These are phyloP conservation scores for Glomeris marginata DNA, from an alignment of 2,888 invertebrate species.

Conservation along the genomic window DNA sequence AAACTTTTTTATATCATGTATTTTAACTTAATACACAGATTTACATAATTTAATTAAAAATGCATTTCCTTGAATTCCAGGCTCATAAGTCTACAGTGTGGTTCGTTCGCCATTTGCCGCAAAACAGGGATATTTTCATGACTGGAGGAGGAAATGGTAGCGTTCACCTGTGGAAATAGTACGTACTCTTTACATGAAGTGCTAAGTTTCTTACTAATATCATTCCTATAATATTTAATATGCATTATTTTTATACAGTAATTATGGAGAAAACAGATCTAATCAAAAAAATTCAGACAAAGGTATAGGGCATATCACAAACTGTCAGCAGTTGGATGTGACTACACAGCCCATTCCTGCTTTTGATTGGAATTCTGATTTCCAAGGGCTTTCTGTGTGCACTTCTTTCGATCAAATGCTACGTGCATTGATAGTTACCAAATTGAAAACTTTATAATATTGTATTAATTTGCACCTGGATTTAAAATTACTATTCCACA, in stretches of 20 bases:
- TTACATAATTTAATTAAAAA: no score
- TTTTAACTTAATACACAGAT: no score
- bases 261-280: constrained; percentile 32
- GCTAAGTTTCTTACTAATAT: constrained; percentile 1
- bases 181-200: constrained; percentile 28
- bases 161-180: constrained; percentile 93
- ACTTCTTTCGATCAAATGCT: constrained; percentile 84
- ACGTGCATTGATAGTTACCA: constrained; percentile 72
- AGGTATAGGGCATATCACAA: constrained; percentile 54
- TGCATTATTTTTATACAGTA: constrained; percentile 18
- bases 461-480: no score
- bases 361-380: constrained; percentile 85
- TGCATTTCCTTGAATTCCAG: no score
- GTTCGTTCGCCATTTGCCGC: constrained; percentile 75
- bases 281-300: constrained; percentile 53
- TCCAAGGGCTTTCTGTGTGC: constrained; percentile 70
- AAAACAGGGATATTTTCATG: constrained; percentile 82
- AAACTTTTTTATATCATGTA: no score
- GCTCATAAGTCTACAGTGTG: constrained; percentile 68
- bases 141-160: constrained; percentile 83
- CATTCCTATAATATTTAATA: background rate
- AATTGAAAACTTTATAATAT: constrained; percentile 43
- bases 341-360: constrained; percentile 77
- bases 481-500: no score
- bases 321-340: constrained; percentile 63